These are phyloP conservation scores for Salvator merianae DNA, from an alignment of 2,113 vertebrate genomes.

Conservation along the genomic window DNA sequence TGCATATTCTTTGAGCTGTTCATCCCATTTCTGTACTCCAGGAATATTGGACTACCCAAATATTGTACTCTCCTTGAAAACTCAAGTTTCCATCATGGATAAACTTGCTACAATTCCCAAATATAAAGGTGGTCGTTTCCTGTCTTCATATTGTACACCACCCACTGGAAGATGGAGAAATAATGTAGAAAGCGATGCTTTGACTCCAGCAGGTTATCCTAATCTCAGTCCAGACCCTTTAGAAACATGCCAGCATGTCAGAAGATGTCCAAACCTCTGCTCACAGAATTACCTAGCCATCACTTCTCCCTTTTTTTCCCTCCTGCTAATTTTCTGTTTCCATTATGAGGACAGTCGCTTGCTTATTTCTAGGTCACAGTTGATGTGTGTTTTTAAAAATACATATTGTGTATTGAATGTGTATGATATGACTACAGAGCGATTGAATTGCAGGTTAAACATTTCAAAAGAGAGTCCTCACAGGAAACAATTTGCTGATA, in stretches of 20 bases:
- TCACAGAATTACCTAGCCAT: neutral
- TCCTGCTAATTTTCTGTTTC: neutral
- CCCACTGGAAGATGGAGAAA: too few relatives aligned
- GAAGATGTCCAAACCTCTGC: neutral
- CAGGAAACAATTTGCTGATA: fast-evolving
- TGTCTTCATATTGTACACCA: too few relatives aligned
- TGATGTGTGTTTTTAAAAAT: neutral
- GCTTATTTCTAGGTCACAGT: fast-evolving
- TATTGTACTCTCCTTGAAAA: neutral
- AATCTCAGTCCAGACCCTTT: neutral
- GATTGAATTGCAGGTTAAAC: neutral
- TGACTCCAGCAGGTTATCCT: neutral
- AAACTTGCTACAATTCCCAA: neutral
- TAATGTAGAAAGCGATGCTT: neutral
- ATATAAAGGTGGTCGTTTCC: neutral
- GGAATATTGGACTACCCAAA: too few relatives aligned
- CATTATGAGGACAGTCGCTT: neutral
- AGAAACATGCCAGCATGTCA: neutral
- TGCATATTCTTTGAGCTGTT: too few relatives aligned
- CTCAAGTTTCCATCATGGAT: neutral
- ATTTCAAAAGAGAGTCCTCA: neutral
- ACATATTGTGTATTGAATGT: neutral
- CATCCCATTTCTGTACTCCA: too few relatives aligned
- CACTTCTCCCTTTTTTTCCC: neutral
- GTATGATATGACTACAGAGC: neutral